Evolutionary conservation across 2,888 invertebrate species (phyloP), one percentile per base, ranked within the genome.

Genomic region (Patella depressa): DNA sequence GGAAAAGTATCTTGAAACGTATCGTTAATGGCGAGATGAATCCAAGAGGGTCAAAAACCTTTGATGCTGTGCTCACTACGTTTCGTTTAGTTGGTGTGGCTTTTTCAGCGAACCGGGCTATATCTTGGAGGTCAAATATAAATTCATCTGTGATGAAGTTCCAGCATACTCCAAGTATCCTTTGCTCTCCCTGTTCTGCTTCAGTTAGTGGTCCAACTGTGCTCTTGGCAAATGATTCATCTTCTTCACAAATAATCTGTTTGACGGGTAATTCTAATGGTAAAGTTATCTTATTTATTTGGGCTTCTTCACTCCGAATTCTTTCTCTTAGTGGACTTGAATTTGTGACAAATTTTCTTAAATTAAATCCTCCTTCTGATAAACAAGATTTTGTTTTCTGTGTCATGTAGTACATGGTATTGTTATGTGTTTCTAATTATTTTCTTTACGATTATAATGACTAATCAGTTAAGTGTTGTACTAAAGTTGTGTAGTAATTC

Each of bases 41-140:
- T 59, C 59, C 59, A 59, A 59, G 59, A n/a, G 59, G 59, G 59
- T 59, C 59, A 15, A 59, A 59, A 59, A 59, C n/a, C 19, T 19
- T 59, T n/a, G 59, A 59, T 17, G 59, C 59, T 59, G 19, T 59
- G 59, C 59, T 59, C 9, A 59, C 59, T 7, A 59, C 59, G 19
- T 59, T 59, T 19, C 59, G 17, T 19, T 59, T 59, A 1, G 59
- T 59, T n/a, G 59, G 59, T 11, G n/a, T 9, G 17, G 59, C 59
- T n/a, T 59, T 9, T n/a, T 24, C 19, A 17, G 59, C 59, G 17
- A 19, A 59, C 7, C 19, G 59, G 59, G 17, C 17, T n/a, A 59
- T 59, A 59, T 59, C 59, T 15, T n/a, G 59, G 59, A 59, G n/a
- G 19, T 59, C 59, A 59, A 59, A 59, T n/a, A 59, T 59, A 59